Conservation (phyloP, 2,888 invertebrate species). For the Chromoteleia sp. region DNA sequence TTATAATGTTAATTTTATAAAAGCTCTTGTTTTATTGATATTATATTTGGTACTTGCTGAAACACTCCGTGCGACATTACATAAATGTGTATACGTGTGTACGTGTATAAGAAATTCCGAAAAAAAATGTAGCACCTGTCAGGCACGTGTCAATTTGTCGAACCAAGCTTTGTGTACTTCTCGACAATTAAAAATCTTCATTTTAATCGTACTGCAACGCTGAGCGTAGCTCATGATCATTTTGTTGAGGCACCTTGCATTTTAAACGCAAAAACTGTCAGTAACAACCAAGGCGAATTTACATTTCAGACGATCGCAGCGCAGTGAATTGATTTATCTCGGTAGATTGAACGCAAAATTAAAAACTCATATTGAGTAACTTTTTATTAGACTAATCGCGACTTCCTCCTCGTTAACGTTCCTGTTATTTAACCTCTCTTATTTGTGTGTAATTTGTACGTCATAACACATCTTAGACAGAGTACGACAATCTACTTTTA, state of each 20-base stretch:
- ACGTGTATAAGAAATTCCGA: slow-evolving; percentile 52
- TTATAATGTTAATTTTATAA: not conserved
- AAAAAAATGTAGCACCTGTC: slow-evolving; percentile 40
- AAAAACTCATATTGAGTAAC: slow-evolving; percentile 67
- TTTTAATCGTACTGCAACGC: slow-evolving; percentile 14
- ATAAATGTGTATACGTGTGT: slow-evolving; percentile 55
- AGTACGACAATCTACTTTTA: slow-evolving; percentile 77
- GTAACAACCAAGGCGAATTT: slow-evolving; percentile 20
- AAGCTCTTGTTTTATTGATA: too few relatives aligned
- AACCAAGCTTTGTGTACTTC: slow-evolving; percentile 15
- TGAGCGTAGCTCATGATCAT: slow-evolving; percentile 1
- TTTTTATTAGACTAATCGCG: slow-evolving; percentile 49
- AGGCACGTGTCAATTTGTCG: slow-evolving; percentile 20
- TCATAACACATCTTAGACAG: slow-evolving; percentile 62
- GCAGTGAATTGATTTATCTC: slow-evolving; percentile 50
- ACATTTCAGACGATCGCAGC: slow-evolving; percentile 30
- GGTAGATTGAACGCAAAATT: slow-evolving; percentile 51
- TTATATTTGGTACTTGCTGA: too few relatives aligned
- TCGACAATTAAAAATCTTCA: slow-evolving; percentile 19
- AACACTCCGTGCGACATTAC: slow-evolving; percentile 44
- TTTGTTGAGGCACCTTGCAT: slow-evolving; percentile 22
- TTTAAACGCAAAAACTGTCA: slow-evolving; percentile 18
- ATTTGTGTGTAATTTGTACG: slow-evolving; percentile 49
- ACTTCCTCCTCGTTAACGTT: slow-evolving; percentile 47
- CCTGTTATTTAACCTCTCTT: slow-evolving; percentile 51